phyloP scores from a whole-genome alignment of 2,113 vertebrate species.

The Anoura caudifer region DNA sequence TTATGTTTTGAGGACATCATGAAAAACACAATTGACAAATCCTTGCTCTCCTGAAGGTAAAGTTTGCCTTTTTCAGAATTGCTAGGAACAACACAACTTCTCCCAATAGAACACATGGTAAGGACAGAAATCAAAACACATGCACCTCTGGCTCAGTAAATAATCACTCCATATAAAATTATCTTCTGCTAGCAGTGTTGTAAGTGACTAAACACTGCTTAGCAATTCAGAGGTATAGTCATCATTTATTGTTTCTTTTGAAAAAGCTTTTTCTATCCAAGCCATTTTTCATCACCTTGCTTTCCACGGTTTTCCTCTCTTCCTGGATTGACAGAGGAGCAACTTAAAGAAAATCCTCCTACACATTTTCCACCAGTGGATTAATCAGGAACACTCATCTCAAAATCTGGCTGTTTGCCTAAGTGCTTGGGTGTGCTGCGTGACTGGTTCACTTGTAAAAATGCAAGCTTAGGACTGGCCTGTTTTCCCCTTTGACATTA shows the following conservation, averaged over 20 bases:
- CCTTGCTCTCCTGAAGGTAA: neutral
- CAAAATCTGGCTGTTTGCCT: neutral
- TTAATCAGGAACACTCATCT: neutral
- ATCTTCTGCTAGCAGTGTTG: neutral
- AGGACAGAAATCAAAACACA: neutral
- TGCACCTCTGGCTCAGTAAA: neutral
- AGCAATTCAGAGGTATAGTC: neutral
- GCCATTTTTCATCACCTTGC: neutral
- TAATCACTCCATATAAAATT: neutral
- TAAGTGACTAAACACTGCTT: neutral
- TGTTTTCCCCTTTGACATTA: neutral
- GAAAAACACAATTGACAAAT: neutral
- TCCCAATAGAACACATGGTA: neutral
- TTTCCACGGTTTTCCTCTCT: neutral
- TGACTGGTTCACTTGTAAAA: neutral
- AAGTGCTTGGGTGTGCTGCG: neutral
- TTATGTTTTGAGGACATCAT: neutral
- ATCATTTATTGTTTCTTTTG: neutral
- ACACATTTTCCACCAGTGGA: neutral
- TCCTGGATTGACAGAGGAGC: neutral
- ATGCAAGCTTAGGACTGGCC: neutral
- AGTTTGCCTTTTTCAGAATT: neutral
- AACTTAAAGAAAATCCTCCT: constrained; percentile 31
- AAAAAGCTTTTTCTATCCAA: neutral
- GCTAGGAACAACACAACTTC: neutral